Evolutionary conservation across 1,140 invertebrate genomes (phyloP), one percentile per base, ranked within the genome.

Genomic region (Pseudomyrmex concolor): DNA sequence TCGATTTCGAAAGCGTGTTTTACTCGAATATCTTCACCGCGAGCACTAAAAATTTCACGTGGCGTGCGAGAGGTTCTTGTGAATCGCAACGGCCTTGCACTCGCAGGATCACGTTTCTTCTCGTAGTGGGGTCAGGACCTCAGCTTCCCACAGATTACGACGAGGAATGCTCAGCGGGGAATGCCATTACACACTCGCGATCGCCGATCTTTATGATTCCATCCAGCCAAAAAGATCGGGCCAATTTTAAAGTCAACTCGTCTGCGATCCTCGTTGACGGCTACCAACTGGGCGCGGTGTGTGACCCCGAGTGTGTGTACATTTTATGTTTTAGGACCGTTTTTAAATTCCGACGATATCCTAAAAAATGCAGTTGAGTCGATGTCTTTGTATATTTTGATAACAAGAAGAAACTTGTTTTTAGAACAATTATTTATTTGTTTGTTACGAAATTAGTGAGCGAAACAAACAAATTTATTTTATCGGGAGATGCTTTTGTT

Each of bases 131-230:
- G 78, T 89, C 86, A 77, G 59, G 83, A 89, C 83, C 86, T 63
- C 82, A 66, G 84, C 86, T 90, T 88, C 78, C 81, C 83, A 76
- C 81, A 84, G 84, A 90, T 90, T 89, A 89, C 89, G 86, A 84
- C 72, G 81, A 83, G 84, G 76, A 74, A 72, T 86, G 84, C 90
- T 77, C 90, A 89, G 88, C 89, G 43, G 89, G 88, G 84, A 89
- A 83, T 84, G 82, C 90, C 86, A 91, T 90, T 89, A 90, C 85
- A 89, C 82, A 89, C 82, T 91, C 83, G 77, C 85, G 84, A 90
- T 86, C 83, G 77, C 68, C 71, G 84, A 89, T 89, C 86, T 91
- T 91, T 90, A 90, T 86, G 89, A 89, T 91, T 91, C 74, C 85
- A 89, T 90, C 83, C 88, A 66, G 51, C 67, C 74, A 86, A 89